phyloP scores from a whole-genome alignment of 1,140 invertebrate species.

The Lasioglossum albipes region DNA sequence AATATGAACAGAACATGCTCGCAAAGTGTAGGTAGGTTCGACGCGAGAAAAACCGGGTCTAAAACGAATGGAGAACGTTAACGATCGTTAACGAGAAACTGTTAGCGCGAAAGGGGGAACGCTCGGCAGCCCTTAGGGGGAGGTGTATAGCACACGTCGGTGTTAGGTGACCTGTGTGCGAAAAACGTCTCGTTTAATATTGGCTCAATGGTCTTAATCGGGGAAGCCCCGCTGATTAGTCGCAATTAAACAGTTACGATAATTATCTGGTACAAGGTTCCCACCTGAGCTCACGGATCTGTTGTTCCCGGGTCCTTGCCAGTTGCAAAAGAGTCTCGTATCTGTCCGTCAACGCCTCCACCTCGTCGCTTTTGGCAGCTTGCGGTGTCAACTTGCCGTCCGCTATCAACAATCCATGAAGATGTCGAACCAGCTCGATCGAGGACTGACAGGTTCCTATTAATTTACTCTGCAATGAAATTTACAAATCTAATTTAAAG shows the following conservation, averaged over 20 bases:
- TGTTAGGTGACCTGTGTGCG: slow-evolving; percentile 81
- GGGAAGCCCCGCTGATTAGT: neutral
- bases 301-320: slow-evolving; percentile 87
- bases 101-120: slow-evolving; percentile 43
- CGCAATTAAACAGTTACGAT: neutral
- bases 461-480: slow-evolving; percentile 81
- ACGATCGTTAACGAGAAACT: slow-evolving; percentile 28
- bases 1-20: too few relatives aligned
- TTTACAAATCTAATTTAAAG: neutral
- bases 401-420: slow-evolving; percentile 86
- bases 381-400: slow-evolving; percentile 85
- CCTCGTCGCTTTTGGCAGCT: slow-evolving; percentile 84
- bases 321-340: slow-evolving; percentile 86
- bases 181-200: slow-evolving; percentile 20
- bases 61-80: neutral
- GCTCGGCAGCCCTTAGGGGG: slow-evolving; percentile 86
- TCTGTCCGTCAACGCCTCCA: slow-evolving; percentile 83
- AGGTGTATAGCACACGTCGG: slow-evolving; percentile 81
- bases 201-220: neutral
- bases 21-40: too few relatives aligned
- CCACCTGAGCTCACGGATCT: slow-evolving; percentile 87
- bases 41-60: neutral
- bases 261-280: slow-evolving; percentile 15
- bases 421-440: slow-evolving; percentile 88
- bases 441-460: slow-evolving; percentile 86